Conservation (phyloP, 1,140 invertebrate species). For the Scaptodrosophila lebanonensis region DNA sequence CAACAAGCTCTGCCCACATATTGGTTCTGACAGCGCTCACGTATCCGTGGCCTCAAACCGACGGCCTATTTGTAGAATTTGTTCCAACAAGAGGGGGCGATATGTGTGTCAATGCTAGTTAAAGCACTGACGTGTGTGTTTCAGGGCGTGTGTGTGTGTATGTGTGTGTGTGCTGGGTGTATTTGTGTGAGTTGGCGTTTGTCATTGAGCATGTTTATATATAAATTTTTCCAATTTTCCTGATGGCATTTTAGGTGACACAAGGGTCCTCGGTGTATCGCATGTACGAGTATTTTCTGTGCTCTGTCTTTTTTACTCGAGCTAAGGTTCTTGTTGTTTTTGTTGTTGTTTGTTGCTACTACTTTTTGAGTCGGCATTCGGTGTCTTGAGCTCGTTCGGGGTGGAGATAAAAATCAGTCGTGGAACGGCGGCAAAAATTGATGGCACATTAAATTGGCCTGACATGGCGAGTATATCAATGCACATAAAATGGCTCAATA, state of each 20-base stretch:
- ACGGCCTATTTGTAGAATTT: conserved; percentile 30
- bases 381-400: too few relatives aligned
- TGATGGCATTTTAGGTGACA: conserved; percentile 71
- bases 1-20: too few relatives aligned
- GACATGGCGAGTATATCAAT: conserved; percentile 46
- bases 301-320: too few relatives aligned
- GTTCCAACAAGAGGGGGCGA: conserved; percentile 26
- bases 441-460: conserved; percentile 68
- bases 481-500: conserved; percentile 64
- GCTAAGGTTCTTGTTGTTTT: too few relatives aligned
- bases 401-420: conserved; percentile 61
- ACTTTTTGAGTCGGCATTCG: too few relatives aligned
- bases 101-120: conserved; percentile 46
- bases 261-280: background rate
- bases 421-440: conserved; percentile 50
- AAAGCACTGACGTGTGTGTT: conserved; percentile 26
- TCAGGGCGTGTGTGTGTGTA: conserved; percentile 2
- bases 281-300: too few relatives aligned
- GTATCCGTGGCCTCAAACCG: conserved; percentile 34
- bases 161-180: conserved; percentile 13
- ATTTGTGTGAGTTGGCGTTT: background rate
- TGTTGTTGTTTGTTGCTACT: too few relatives aligned
- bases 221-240: conserved; percentile 65
- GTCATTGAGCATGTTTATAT: conserved; percentile 20
- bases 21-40: conserved; percentile 31